Percentiles rank a stretch among this genome's conserved stretches.
These are phyloP conservation scores for Siphlonurus alternatus DNA, from an alignment of 2,888 invertebrate genomes.

Conservation along the genomic window DNA sequence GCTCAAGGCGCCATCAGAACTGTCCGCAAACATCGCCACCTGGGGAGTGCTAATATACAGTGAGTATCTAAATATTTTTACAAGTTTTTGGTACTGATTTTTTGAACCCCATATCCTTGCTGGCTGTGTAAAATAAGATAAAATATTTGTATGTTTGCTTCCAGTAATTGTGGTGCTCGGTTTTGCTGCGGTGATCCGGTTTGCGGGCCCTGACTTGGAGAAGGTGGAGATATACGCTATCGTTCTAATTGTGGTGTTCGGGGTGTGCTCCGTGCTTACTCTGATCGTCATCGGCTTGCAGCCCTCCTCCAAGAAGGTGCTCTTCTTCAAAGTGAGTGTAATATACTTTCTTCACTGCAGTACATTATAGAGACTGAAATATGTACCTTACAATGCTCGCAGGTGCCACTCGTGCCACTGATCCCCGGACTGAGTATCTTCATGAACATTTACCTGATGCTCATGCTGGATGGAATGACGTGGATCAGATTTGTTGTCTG, in stretches of 20 bases:
- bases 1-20: neutral
- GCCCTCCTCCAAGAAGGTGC: slow-evolving; percentile 39
- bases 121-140: too few species aligned
- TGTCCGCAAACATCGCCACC: neutral
- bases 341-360: too few species aligned
- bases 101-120: too few species aligned
- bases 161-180: too few species aligned
- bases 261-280: slow-evolving; percentile 18
- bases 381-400: too few species aligned
- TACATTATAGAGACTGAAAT: too few species aligned
- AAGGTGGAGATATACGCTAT: slow-evolving; percentile 1
- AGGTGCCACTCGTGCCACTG: slow-evolving; percentile 75
- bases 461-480: slow-evolving; percentile 65
- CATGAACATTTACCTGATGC: slow-evolving; percentile 81
- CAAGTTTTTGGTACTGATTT: too few species aligned
- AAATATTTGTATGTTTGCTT: too few species aligned
- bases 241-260: neutral
- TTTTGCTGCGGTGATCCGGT: too few species aligned
- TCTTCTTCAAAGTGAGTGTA: slow-evolving; percentile 61
- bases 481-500: slow-evolving; percentile 81
- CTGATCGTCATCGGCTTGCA: slow-evolving; percentile 48
- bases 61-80: too few species aligned
- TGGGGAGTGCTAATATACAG: neutral
- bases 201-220: neutral
- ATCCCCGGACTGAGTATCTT: slow-evolving; percentile 71